Evolutionary conservation across 1,140 invertebrate species (phyloP).

Genomic region (Caenorhabditis briggsae): DNA sequence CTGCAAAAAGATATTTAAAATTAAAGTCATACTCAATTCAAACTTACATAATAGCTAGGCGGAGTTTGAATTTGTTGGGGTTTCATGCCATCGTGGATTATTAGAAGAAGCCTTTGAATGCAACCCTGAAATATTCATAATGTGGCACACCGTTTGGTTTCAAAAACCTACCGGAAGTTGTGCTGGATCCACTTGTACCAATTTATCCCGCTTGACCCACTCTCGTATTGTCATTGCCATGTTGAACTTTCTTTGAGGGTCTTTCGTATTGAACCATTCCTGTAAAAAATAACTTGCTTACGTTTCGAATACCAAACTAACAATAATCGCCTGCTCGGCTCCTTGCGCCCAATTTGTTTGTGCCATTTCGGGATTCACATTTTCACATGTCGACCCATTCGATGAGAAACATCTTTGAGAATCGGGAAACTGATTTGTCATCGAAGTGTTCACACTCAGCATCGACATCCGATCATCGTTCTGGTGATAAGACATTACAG

Average conservation of each 20-base stretch:
- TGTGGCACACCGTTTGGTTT: not conserved
- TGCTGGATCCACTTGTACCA: not conserved
- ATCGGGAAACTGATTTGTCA: constrained; percentile 25
- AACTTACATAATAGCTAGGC: constrained; percentile 2
- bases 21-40: no score
- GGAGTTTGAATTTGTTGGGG: not conserved
- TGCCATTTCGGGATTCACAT: constrained; percentile 32
- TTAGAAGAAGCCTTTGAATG: not conserved
- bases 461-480: constrained; percentile 48
- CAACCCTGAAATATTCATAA: not conserved
- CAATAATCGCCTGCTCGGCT: constrained; percentile 12
- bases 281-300: not conserved
- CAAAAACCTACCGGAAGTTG: not conserved
- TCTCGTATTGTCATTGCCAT: constrained; percentile 20
- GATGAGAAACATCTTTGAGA: constrained; percentile 30
- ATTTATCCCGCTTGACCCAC: not conserved
- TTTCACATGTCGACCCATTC: constrained; percentile 26
- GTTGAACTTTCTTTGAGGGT: not conserved
- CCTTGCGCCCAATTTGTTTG: not conserved
- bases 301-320: not conserved
- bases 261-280: constrained; percentile 5
- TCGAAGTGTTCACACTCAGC: constrained; percentile 33
- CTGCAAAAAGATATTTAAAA: not conserved
- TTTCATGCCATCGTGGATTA: constrained; percentile 31
- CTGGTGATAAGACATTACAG: constrained; percentile 40